Conservation (phyloP, 1,140 invertebrate species). For the Danaus melanippus region DNA sequence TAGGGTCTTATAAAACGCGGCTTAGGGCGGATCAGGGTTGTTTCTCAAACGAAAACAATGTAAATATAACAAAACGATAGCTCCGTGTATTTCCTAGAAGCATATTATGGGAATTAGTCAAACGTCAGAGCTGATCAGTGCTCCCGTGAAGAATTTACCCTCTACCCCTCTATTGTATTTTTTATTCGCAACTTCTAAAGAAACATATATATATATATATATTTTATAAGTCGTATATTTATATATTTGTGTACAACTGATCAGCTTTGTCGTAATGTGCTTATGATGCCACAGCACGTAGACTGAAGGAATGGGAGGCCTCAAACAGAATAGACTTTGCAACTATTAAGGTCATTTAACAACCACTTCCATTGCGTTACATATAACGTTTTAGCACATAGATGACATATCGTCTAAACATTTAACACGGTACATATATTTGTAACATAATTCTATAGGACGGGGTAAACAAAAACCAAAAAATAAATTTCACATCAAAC, state of each 20-base stretch:
- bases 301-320: constrained; percentile 42
- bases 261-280: constrained; percentile 45
- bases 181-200: constrained; percentile 4
- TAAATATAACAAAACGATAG: constrained; percentile 59
- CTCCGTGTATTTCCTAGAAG: constrained; percentile 66
- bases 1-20: constrained; percentile 56
- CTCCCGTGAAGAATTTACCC: background rate
- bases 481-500: constrained; percentile 55
- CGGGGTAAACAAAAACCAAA: constrained; percentile 32
- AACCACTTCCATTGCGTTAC: constrained; percentile 65
- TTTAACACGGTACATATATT: constrained; percentile 56
- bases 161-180: constrained; percentile 6
- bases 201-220: too few relatives aligned
- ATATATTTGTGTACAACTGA: constrained; percentile 21
- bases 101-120: constrained; percentile 48
- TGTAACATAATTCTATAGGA: constrained; percentile 53
- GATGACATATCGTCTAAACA: constrained; percentile 57
- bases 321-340: constrained; percentile 48
- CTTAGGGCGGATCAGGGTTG: constrained; percentile 60
- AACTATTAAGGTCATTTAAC: constrained; percentile 51
- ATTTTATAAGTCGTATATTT: too few relatives aligned
- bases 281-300: constrained; percentile 52
- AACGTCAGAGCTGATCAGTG: constrained; percentile 46
- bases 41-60: constrained; percentile 44
- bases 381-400: constrained; percentile 70